Conservation (phyloP, 2,797 vertebrate species). For the Poliocrania exsul region DNA sequence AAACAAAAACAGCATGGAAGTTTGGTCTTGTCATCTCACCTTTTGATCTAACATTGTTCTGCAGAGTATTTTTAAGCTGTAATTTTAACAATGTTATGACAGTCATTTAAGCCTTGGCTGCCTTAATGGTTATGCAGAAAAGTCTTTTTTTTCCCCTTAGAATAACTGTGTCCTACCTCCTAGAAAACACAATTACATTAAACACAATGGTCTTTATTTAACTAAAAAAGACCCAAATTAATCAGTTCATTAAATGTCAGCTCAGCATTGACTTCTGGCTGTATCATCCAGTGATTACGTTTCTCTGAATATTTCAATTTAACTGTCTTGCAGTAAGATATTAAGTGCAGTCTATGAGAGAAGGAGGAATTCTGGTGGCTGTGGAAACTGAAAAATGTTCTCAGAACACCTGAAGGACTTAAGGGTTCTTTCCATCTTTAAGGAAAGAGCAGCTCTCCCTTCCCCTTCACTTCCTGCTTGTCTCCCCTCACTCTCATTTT, state of each 20-base stretch:
- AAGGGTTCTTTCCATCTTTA: neutral
- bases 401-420: neutral
- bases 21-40: neutral
- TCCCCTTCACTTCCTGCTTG: neutral
- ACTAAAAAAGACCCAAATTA: neutral
- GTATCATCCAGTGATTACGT: neutral
- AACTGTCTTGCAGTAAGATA: neutral
- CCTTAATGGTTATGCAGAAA: neutral
- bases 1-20: neutral
- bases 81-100: neutral
- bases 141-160: neutral
- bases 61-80: neutral
- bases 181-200: neutral
- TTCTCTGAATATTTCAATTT: neutral
- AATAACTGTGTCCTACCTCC: neutral
- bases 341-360: neutral
- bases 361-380: neutral
- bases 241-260: neutral
- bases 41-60: slow-evolving; percentile 6
- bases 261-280: neutral
- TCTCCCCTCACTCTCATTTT: neutral
- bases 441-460: neutral
- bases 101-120: neutral
- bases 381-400: neutral
- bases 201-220: neutral